Percentiles rank a stretch among this genome's conserved stretches.
Evolutionary conservation across 2,113 vertebrate species (phyloP).

Genomic region (Limanda limanda): DNA sequence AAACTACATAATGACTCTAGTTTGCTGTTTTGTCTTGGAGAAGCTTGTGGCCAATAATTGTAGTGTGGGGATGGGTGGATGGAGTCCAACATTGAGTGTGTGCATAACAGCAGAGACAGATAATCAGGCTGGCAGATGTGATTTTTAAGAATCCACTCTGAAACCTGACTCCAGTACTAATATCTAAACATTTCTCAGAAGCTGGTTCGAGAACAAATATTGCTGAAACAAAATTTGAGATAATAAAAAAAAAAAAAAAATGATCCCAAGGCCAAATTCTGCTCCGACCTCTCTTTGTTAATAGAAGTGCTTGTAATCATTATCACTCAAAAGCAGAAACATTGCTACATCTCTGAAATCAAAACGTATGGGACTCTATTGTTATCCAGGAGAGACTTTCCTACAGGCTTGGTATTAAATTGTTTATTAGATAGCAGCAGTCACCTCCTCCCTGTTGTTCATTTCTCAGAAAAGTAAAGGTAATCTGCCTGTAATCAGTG

Average conservation of each 20-base stretch:
- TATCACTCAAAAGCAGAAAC: conserved; percentile 24
- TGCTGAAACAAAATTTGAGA: conserved; percentile 6
- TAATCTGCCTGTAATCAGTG: conserved; percentile 55
- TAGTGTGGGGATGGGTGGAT: background rate
- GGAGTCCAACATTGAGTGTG: background rate
- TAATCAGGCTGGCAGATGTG: conserved; percentile 8
- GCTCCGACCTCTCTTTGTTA: conserved; percentile 21
- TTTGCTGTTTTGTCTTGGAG: background rate
- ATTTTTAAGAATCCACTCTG: conserved; percentile 7
- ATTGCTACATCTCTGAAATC: conserved; percentile 12
- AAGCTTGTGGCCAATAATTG: background rate
- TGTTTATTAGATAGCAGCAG: conserved; percentile 36
- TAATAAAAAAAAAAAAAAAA: background rate
- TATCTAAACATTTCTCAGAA: conserved; percentile 29
- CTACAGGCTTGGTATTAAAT: conserved; percentile 5
- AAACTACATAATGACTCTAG: background rate
- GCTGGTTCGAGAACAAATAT: background rate
- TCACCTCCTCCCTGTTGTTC: conserved; percentile 25
- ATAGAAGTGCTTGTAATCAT: conserved; percentile 35
- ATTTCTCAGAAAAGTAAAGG: conserved; percentile 49
- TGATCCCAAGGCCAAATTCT: conserved; percentile 23
- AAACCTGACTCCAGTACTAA: conserved; percentile 4
- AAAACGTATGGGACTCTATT: conserved; percentile 3
- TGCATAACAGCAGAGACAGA: conserved; percentile 14
- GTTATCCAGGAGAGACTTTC: conserved; percentile 1